phyloP scores from a whole-genome alignment of 2,113 vertebrate genomes.

The Merops nubicus region DNA sequence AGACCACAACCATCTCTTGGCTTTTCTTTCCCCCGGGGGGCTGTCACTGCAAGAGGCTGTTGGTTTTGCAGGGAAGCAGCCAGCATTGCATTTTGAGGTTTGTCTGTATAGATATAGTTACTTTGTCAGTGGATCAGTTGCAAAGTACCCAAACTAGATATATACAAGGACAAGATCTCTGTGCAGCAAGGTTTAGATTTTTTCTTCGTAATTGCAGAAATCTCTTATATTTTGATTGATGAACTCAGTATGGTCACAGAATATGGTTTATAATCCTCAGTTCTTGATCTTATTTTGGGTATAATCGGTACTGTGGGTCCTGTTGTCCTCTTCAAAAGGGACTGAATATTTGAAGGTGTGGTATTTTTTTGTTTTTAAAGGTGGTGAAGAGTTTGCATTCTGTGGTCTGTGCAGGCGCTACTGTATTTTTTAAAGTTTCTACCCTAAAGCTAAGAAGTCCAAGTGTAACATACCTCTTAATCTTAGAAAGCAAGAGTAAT shows the following conservation, averaged over 20 bases:
- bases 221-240: not conserved
- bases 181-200: not conserved
- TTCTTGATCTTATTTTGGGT: not conserved
- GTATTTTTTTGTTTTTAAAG: not conserved
- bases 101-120: not conserved
- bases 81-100: not conserved
- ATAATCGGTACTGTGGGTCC: not conserved
- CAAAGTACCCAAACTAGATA: not conserved
- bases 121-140: not conserved
- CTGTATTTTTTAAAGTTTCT: not conserved
- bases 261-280: not conserved
- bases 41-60: not conserved
- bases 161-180: not conserved
- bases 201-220: not conserved
- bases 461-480: not conserved
- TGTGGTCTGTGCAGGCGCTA: not conserved
- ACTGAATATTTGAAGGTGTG: not conserved
- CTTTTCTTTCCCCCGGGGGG: not conserved
- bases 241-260: not conserved
- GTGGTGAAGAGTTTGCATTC: not conserved
- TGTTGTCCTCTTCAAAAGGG: not conserved
- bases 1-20: not conserved
- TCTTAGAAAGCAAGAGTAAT: not conserved
- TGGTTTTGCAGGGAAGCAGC: not conserved
- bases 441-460: not conserved